A percentile compares a stretch with the other conserved stretches of the same genome.
Evolutionary conservation across 2,113 vertebrate species (phyloP).

Genomic region (Antigone vipio): DNA sequence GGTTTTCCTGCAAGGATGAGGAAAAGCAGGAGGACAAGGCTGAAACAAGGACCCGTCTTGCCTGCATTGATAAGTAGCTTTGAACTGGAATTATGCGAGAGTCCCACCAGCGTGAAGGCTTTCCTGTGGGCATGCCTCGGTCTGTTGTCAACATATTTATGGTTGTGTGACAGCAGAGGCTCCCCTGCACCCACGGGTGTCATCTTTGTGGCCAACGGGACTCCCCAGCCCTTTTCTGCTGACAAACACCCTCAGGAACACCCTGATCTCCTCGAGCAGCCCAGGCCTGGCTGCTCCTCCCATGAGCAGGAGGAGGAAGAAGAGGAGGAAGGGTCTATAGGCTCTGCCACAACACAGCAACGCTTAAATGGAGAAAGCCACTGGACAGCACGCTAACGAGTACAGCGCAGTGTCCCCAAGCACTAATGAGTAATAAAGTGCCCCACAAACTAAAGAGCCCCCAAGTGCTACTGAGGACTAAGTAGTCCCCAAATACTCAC

Average conservation of each 20-base stretch:
- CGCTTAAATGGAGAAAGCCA: not conserved
- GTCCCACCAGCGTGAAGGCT: not conserved
- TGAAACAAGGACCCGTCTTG: not conserved
- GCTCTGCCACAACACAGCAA: not conserved
- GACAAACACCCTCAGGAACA: not conserved
- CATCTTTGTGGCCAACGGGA: fast-evolving
- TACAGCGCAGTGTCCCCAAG: not conserved
- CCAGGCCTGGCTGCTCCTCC: not conserved
- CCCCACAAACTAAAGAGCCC: conserved; percentile 49
- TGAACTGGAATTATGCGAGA: not conserved
- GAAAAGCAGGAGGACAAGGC: not conserved
- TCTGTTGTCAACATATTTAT: not conserved
- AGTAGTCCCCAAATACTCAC: conserved; percentile 54
- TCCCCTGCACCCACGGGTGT: fast-evolving
- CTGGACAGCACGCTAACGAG: not conserved
- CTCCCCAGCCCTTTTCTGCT: not conserved
- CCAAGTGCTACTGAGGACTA: conserved; percentile 46
- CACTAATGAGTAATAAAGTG: conserved; percentile 58
- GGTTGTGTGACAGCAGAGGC: not conserved
- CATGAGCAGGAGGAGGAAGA: not conserved
- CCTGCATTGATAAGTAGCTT: not conserved
- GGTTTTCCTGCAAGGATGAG: not conserved
- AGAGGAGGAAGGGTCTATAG: not conserved
- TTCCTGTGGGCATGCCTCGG: not conserved
- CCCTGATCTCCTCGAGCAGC: not conserved